These are phyloP conservation scores for Drosophila burlai DNA, from an alignment of 1,140 invertebrate species.

Conservation along the genomic window DNA sequence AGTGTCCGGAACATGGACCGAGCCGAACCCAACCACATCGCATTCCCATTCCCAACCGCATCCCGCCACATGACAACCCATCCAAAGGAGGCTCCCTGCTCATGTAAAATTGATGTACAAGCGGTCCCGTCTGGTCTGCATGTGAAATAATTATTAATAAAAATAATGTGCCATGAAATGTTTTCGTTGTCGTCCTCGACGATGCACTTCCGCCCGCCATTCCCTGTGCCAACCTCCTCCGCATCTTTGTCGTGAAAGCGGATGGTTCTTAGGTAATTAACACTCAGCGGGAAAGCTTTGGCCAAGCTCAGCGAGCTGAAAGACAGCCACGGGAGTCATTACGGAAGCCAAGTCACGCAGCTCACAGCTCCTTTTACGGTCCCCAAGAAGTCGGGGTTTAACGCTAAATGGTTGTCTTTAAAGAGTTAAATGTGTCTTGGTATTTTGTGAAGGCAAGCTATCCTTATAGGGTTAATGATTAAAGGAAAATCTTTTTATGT, in stretches of 20 bases:
- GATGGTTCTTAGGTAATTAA: constrained; percentile 67
- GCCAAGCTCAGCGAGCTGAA: constrained; percentile 28
- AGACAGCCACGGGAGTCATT: constrained; percentile 21
- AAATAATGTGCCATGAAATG: constrained; percentile 72
- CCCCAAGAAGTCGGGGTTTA: constrained; percentile 6
- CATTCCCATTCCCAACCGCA: not conserved
- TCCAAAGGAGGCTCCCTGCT: constrained; percentile 19
- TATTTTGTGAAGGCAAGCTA: not conserved
- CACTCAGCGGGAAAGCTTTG: constrained; percentile 51
- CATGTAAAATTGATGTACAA: constrained; percentile 70
- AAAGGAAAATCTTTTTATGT: not conserved
- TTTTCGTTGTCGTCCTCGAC: constrained; percentile 39
- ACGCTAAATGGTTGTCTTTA: constrained; percentile 8
- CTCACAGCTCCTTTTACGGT: constrained; percentile 14
- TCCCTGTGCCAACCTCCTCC: constrained; percentile 49
- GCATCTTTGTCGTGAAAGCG: constrained; percentile 1
- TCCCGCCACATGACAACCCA: constrained; percentile 1
- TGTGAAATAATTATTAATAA: constrained; percentile 80
- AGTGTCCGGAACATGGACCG: constrained; percentile 60
- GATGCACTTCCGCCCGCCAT: constrained; percentile 43
- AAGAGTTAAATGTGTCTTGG: constrained; percentile 6
- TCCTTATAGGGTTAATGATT: too few species aligned
- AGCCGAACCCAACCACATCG: constrained; percentile 34
- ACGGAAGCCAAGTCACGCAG: constrained; percentile 21
- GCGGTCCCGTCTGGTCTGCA: constrained; percentile 49